phyloP scores from a whole-genome alignment of 2,797 vertebrate genomes.

The Anas bernieri region DNA sequence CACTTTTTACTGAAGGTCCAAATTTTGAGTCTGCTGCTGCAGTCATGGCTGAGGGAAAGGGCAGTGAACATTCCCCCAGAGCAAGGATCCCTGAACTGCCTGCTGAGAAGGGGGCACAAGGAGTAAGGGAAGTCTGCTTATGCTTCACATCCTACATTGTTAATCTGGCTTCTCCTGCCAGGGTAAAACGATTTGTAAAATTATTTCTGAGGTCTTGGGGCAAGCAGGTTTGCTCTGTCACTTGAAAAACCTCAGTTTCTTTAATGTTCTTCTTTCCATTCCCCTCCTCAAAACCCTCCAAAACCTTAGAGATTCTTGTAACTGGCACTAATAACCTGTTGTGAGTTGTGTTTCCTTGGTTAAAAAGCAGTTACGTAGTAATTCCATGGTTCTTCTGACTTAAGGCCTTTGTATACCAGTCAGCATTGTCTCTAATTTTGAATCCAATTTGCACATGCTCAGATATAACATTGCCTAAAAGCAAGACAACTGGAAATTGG shows the following conservation, averaged over 20 bases:
- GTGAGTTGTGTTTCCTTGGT: neutral
- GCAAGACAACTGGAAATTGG: neutral
- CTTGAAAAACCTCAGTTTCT: neutral
- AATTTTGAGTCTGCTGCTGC: neutral
- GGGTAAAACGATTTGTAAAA: neutral
- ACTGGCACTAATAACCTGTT: neutral
- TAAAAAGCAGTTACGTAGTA: neutral
- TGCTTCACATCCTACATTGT: neutral
- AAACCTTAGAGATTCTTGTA: neutral
- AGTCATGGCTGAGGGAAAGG: neutral
- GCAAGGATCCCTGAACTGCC: fast-evolving
- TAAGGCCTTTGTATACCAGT: neutral
- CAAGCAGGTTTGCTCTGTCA: neutral
- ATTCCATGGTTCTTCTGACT: neutral
- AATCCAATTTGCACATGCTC: neutral
- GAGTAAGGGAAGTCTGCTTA: neutral
- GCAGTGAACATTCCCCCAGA: neutral
- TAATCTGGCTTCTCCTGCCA: neutral
- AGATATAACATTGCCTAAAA: neutral
- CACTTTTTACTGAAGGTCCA: neutral
- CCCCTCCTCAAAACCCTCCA: neutral
- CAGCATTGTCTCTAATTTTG: neutral
- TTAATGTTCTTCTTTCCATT: neutral
- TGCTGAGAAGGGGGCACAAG: neutral
- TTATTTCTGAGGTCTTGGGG: neutral